These are phyloP conservation scores for Boleophthalmus pectinirostris DNA, from an alignment of 2,113 vertebrate genomes.

Conservation along the genomic window DNA sequence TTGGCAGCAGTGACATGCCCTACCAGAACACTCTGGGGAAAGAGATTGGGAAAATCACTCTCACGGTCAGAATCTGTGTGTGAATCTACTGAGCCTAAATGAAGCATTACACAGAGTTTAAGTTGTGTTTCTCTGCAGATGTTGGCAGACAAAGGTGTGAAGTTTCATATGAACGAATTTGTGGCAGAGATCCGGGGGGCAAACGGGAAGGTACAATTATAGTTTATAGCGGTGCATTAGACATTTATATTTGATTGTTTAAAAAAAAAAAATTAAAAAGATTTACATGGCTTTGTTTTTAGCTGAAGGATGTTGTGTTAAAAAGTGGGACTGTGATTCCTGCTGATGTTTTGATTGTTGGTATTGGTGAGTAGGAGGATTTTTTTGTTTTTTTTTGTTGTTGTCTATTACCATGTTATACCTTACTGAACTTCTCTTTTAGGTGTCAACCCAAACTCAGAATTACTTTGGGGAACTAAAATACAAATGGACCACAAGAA, in stretches of 20 bases:
- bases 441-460: constrained; percentile 79
- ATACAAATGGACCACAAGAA: constrained; percentile 70
- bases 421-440: neutral
- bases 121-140: constrained; percentile 70
- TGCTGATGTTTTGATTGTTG: constrained; percentile 80
- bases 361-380: constrained; percentile 80
- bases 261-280: neutral
- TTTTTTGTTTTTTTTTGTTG: no score
- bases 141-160: constrained; percentile 77
- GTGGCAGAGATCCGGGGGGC: constrained; percentile 76
- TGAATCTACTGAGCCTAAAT: neutral
- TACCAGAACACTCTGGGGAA: constrained; percentile 78
- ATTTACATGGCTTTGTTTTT: neutral
- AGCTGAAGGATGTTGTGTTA: constrained; percentile 81
- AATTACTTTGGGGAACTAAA: constrained; percentile 72
- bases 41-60: constrained; percentile 75
- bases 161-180: constrained; percentile 80
- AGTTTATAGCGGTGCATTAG: neutral
- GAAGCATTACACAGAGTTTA: neutral
- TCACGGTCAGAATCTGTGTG: constrained; percentile 73
- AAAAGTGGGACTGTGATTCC: constrained; percentile 72
- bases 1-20: constrained; percentile 79
- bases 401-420: neutral
- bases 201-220: constrained; percentile 73
- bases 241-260: neutral